Evolutionary conservation across 2,888 invertebrate species (phyloP), one percentile per base, ranked within the genome.

Genomic region (Bellardia pandia): DNA sequence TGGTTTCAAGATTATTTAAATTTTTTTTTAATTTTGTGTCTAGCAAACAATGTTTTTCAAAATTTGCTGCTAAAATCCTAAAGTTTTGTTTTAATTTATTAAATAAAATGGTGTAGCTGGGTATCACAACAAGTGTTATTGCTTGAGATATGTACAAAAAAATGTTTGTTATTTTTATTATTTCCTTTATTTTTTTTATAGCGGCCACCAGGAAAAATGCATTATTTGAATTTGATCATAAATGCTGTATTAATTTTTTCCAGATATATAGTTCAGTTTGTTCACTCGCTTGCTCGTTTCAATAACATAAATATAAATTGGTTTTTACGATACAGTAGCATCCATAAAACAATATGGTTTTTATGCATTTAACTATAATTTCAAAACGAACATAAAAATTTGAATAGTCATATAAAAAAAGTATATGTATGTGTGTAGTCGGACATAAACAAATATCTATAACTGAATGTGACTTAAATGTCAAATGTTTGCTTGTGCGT

Each of bases 361-460:
- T 78, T 74, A 78, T 77, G 77, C 77, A 81, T 85, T 87, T 77
- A 64, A 87, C 81, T 77, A 69, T 64, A 62, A 87, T 81, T 82
- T 85, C 30, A 9, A 83, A 23, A 69, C 13, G 23, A 69, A 68
- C 42, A 68, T 84, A 78, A 82, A 86, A 86, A 68, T 75, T 64
- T 74, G 30, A 69, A 78, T 56, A 53, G 45, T 14, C 62, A 58
- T 42, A 68, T 37, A 58, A 68, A 82, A 82, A 48, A 58, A 8
- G 0, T 40, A 48, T 33, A 14, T 33, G 3, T 33, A n/a, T 56
- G 16, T 33, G 33, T 64, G 16, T 9, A 6, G 7, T 60, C 0
- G 6, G 33, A 69, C n/a, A 60, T 76, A 75, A 81, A 81, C n/a
- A 14, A 30, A 16, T 66, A 48, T 51, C 58, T 45, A 37, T 37